phyloP scores from a whole-genome alignment of 2,113 vertebrate genomes.

The Sphyrna mokarran region DNA sequence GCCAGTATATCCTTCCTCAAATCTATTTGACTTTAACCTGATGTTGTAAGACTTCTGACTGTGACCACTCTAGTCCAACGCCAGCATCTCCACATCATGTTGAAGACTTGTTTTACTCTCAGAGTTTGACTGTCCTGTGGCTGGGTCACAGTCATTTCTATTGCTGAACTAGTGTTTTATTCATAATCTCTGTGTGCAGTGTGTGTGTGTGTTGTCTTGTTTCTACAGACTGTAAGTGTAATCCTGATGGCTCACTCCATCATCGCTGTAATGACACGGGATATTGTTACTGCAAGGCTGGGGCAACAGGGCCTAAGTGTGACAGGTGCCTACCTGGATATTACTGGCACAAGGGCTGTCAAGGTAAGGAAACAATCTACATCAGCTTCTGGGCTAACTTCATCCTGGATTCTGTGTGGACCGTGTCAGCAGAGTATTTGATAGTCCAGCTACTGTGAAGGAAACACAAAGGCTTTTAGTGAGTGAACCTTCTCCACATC shows the following conservation, averaged over 20 bases:
- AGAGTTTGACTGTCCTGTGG: background rate
- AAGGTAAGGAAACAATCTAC: slow-evolving; percentile 70
- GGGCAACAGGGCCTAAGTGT: slow-evolving; percentile 87
- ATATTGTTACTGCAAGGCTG: slow-evolving; percentile 98
- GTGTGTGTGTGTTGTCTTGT: slow-evolving; percentile 78
- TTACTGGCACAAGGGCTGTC: slow-evolving; percentile 95
- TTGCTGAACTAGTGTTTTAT: background rate
- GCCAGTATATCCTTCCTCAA: too few species aligned
- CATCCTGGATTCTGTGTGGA: too few species aligned
- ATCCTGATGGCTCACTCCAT: slow-evolving; percentile 90
- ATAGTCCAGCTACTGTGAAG: too few species aligned
- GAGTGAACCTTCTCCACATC: too few species aligned
- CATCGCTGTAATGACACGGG: slow-evolving; percentile 97
- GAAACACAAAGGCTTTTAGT: too few species aligned
- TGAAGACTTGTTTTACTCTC: background rate
- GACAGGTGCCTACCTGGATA: slow-evolving; percentile 91
- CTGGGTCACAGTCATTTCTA: background rate
- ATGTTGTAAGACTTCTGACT: too few species aligned
- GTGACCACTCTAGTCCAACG: too few species aligned
- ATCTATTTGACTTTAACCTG: too few species aligned
- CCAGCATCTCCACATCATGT: too few species aligned
- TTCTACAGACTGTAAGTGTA: slow-evolving; percentile 98
- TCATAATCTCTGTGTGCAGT: slow-evolving; percentile 37
- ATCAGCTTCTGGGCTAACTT: too few species aligned
- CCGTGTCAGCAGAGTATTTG: too few species aligned